These are phyloP conservation scores for Clusia tigrina DNA, from an alignment of 2,888 invertebrate genomes.

Conservation along the genomic window DNA sequence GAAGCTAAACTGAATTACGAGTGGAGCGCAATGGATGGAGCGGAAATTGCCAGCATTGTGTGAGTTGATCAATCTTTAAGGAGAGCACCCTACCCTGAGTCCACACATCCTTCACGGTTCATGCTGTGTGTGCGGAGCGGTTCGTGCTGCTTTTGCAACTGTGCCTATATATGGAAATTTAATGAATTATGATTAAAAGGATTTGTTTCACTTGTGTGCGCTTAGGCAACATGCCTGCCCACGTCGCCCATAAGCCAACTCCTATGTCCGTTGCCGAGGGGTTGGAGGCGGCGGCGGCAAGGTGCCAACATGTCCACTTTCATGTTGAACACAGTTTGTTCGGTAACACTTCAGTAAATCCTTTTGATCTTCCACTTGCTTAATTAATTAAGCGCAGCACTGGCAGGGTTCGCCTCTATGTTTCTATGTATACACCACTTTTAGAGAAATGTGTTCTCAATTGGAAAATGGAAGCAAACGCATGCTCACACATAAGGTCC, in stretches of 20 bases:
- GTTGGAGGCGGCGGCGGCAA: not conserved
- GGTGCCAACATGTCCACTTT: slow-evolving; percentile 1
- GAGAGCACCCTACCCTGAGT: too few species aligned
- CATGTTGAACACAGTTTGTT: not conserved
- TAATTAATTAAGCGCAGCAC: slow-evolving; percentile 55
- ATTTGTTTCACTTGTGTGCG: slow-evolving; percentile 53
- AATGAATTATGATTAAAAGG: slow-evolving; percentile 59
- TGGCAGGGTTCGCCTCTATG: slow-evolving; percentile 24
- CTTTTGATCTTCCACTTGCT: slow-evolving; percentile 51
- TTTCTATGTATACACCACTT: too few species aligned
- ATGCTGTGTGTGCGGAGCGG: too few species aligned
- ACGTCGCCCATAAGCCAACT: not conserved
- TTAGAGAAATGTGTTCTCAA: too few species aligned
- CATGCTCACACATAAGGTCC: too few species aligned
- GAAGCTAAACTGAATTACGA: too few species aligned
- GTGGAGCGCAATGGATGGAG: too few species aligned
- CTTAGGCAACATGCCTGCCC: slow-evolving; percentile 33
- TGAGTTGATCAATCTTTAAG: too few species aligned
- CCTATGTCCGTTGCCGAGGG: not conserved
- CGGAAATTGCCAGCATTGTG: too few species aligned
- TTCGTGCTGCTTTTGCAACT: too few species aligned
- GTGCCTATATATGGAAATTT: slow-evolving; percentile 46
- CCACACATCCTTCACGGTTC: too few species aligned
- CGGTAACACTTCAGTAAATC: slow-evolving; percentile 33
- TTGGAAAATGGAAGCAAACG: too few species aligned